Evolutionary conservation across 1,140 invertebrate genomes (phyloP).

Genomic region (Kradibia gibbosae): DNA sequence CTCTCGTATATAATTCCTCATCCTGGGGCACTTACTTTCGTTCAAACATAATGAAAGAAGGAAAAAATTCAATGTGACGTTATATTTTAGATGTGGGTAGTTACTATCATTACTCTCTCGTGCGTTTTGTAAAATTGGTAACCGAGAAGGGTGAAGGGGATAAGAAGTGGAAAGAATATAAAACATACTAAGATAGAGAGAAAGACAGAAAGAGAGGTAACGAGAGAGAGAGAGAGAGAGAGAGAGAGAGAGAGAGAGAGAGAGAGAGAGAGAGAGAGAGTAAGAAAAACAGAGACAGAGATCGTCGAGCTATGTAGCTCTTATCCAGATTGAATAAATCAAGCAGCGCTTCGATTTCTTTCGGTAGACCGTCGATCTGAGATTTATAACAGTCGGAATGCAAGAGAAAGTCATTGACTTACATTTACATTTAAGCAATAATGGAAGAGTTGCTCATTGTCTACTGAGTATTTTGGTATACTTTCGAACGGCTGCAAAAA

Average conservation of each 20-base stretch:
- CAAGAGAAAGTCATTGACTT: slow-evolving; percentile 44
- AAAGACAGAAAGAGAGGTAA: not conserved
- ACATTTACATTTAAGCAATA: slow-evolving; percentile 50
- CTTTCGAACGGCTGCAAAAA: slow-evolving; percentile 4
- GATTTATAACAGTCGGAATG: slow-evolving; percentile 41
- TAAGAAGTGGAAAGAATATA: not conserved
- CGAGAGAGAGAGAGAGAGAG: not conserved
- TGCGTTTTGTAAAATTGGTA: not conserved
- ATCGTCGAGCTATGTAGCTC: slow-evolving; percentile 11
- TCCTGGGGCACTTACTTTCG: not conserved
- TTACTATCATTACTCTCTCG: not conserved
- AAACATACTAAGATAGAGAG: not conserved
- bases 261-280: not conserved
- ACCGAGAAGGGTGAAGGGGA: not conserved
- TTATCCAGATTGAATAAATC: slow-evolving; percentile 49
- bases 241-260: not conserved
- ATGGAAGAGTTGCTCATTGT: slow-evolving; percentile 47
- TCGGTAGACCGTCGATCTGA: slow-evolving; percentile 38
- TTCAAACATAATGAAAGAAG: not conserved
- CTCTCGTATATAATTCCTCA: not conserved
- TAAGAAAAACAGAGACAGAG: not conserved
- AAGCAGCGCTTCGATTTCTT: slow-evolving; percentile 33
- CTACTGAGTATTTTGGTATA: slow-evolving; percentile 7
- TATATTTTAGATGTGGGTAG: not conserved
- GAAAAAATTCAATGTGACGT: not conserved